Percentiles rank a stretch among this genome's conserved stretches.
These are phyloP conservation scores for Dicrostonyx torquatus DNA, from an alignment of 2,797 vertebrate genomes.

Conservation along the genomic window DNA sequence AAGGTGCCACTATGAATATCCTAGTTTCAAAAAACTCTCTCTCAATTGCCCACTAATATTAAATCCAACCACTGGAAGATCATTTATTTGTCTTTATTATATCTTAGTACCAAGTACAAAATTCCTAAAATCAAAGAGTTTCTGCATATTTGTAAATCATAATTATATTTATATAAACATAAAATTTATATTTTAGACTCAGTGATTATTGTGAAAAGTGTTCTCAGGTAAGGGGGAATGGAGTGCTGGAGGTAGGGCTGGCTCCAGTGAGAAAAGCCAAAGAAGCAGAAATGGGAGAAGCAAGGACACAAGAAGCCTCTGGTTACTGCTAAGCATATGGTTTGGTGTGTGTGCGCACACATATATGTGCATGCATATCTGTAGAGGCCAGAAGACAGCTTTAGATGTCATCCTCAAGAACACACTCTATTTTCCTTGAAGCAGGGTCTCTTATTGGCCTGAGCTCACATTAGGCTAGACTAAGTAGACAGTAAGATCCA, in stretches of 20 bases:
- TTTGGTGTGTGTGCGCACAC: neutral
- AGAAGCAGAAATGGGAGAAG: neutral
- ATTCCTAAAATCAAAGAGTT: neutral
- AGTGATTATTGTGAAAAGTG: conserved; percentile 9
- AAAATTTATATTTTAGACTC: conserved; percentile 30
- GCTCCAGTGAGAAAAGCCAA: neutral
- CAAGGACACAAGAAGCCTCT: neutral
- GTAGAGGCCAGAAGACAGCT: neutral
- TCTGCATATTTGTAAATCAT: conserved; percentile 4
- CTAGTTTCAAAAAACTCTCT: neutral
- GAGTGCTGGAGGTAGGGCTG: neutral
- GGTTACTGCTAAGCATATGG: neutral
- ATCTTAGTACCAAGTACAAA: neutral
- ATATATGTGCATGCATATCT: neutral
- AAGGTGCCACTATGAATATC: conserved; percentile 18
- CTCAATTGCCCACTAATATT: conserved; percentile 37
- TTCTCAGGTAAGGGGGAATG: neutral
- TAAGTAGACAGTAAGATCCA: neutral
- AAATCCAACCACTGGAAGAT: conserved; percentile 35
- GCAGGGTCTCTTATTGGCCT: neutral
- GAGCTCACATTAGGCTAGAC: neutral
- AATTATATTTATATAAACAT: neutral
- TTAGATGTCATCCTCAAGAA: neutral
- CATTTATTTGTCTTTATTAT: conserved; percentile 44
- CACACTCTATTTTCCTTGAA: neutral